These are phyloP conservation scores for Mycetomoellerius zeteki DNA, from an alignment of 1,140 invertebrate genomes.

Conservation along the genomic window DNA sequence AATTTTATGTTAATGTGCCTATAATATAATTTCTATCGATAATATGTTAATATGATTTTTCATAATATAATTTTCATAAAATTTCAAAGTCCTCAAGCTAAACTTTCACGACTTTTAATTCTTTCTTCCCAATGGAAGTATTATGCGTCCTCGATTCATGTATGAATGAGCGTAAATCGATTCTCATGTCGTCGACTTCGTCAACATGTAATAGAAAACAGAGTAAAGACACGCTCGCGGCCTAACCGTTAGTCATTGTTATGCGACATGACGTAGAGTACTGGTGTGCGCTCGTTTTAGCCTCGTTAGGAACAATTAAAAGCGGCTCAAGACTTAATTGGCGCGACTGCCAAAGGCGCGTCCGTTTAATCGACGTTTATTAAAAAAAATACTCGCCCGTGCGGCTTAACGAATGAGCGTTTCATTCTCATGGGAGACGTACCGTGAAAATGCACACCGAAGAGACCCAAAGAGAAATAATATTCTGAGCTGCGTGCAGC, in stretches of 20 bases:
- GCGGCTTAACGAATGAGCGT: conserved; percentile 29
- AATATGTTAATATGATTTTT: no score
- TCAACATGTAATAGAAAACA: conserved; percentile 63
- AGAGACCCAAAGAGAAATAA: neutral
- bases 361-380: conserved; percentile 50
- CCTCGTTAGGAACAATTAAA: conserved; percentile 82
- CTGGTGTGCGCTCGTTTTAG: conserved; percentile 56
- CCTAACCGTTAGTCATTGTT: conserved; percentile 78
- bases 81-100: neutral
- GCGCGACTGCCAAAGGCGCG: conserved; percentile 5
- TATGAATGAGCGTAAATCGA: conserved; percentile 41
- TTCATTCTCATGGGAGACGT: conserved; percentile 46
- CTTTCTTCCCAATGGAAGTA: neutral
- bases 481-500: neutral
- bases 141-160: neutral
- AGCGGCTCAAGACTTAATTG: conserved; percentile 79
- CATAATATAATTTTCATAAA: no score
- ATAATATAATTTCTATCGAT: no score
- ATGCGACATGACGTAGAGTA: conserved; percentile 69
- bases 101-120: neutral
- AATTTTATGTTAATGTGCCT: neutral
- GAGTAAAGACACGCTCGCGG: conserved; percentile 65
- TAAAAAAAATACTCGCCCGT: conserved; percentile 22
- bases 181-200: conserved; percentile 23
- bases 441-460: neutral